These are phyloP conservation scores for Thalassarche chlororhynchos DNA, from an alignment of 2,113 vertebrate species.

Conservation along the genomic window DNA sequence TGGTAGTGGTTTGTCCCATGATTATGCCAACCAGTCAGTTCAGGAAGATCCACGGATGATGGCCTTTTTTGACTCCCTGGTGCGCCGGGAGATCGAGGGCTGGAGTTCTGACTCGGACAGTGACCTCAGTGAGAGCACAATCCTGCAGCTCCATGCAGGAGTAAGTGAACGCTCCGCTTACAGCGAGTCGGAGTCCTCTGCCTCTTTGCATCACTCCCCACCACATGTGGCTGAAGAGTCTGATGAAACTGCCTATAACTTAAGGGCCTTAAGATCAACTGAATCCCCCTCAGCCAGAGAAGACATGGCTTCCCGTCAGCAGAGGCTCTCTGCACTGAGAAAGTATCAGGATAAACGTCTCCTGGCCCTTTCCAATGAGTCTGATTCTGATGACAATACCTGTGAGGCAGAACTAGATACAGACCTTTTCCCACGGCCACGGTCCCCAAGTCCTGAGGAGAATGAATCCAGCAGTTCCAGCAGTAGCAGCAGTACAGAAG, in stretches of 20 bases:
- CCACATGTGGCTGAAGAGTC: slow-evolving; percentile 72
- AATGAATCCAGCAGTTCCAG: slow-evolving; percentile 89
- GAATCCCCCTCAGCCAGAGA: slow-evolving; percentile 74
- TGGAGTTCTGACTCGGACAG: slow-evolving; percentile 98
- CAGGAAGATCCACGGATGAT: slow-evolving; percentile 99
- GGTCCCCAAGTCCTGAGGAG: slow-evolving; percentile 90
- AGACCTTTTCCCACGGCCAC: slow-evolving; percentile 90
- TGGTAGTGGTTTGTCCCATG: slow-evolving; percentile 94
- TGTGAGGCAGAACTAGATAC: slow-evolving; percentile 81
- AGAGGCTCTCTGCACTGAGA: slow-evolving; percentile 78
- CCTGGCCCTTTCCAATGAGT: slow-evolving; percentile 88
- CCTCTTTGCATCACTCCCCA: slow-evolving; percentile 83
- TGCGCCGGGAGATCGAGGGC: slow-evolving; percentile 95
- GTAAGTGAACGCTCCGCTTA: slow-evolving; percentile 81
- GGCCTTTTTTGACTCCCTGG: slow-evolving; percentile 98
- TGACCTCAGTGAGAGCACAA: slow-evolving; percentile 93
- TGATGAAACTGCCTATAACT: slow-evolving; percentile 74
- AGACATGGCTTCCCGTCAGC: slow-evolving; percentile 74
- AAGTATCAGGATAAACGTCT: slow-evolving; percentile 87
- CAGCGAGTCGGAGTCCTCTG: slow-evolving; percentile 87
- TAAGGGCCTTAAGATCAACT: slow-evolving; percentile 74
- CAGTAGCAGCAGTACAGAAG: slow-evolving; percentile 82
- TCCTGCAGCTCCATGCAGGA: slow-evolving; percentile 92
- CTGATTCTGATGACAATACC: slow-evolving; percentile 83
- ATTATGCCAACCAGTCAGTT: slow-evolving; percentile 96